phyloP scores from a whole-genome alignment of 2,888 invertebrate species.

The Chromoteleia sp. region DNA sequence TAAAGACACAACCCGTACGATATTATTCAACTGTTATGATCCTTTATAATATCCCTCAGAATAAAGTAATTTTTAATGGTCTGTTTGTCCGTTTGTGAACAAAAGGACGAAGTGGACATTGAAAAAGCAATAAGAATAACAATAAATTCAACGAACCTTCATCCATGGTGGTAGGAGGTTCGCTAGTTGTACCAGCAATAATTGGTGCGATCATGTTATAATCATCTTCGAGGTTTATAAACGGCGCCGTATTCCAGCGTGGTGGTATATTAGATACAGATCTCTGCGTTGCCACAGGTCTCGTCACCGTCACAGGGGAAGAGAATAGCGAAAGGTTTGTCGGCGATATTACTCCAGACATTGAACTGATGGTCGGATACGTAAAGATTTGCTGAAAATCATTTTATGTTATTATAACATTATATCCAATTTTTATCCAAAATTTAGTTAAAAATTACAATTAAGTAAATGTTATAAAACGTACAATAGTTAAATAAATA shows the following conservation, averaged over 20 bases:
- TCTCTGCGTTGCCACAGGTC: slow-evolving; percentile 90
- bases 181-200: slow-evolving; percentile 86
- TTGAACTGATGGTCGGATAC: slow-evolving; percentile 94
- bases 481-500: too few relatives aligned
- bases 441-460: too few relatives aligned
- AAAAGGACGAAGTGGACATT: slow-evolving; percentile 15
- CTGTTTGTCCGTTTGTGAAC: slow-evolving; percentile 14
- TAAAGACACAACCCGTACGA: slow-evolving; percentile 4
- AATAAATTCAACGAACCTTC: slow-evolving; percentile 78
- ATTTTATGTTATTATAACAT: not conserved
- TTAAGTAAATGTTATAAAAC: too few relatives aligned
- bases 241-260: slow-evolving; percentile 94
- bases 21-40: slow-evolving; percentile 8
- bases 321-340: slow-evolving; percentile 94
- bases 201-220: slow-evolving; percentile 96
- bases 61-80: slow-evolving; percentile 25
- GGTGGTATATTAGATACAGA: slow-evolving; percentile 84
- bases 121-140: not conserved
- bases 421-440: too few relatives aligned
- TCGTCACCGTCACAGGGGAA: slow-evolving; percentile 88
- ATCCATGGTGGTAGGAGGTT: slow-evolving; percentile 82
- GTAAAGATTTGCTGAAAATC: slow-evolving; percentile 92
- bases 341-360: slow-evolving; percentile 95
- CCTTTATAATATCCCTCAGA: slow-evolving; percentile 1
- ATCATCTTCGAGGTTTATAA: slow-evolving; percentile 96